These are phyloP conservation scores for Neoaliturus tenellus DNA, from an alignment of 2,888 invertebrate genomes.

Conservation along the genomic window DNA sequence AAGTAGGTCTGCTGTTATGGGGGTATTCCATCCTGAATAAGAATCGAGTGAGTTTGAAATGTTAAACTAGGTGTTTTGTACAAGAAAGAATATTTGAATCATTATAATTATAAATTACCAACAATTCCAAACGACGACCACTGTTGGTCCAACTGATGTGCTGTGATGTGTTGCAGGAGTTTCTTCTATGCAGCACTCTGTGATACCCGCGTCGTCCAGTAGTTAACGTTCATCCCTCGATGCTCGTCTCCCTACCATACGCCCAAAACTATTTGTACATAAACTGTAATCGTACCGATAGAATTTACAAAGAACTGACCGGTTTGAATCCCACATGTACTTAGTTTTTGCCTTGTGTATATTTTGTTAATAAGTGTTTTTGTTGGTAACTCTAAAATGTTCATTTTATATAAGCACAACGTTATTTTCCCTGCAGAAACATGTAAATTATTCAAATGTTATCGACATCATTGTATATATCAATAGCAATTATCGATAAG, in stretches of 20 bases:
- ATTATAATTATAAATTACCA: too few relatives aligned
- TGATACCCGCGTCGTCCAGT: constrained; percentile 58
- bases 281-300: not conserved
- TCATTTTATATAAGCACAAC: constrained; percentile 30
- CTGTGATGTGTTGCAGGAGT: constrained; percentile 52
- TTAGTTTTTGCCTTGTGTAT: constrained; percentile 18
- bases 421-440: constrained; percentile 8
- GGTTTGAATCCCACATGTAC: not conserved
- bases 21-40: too few relatives aligned
- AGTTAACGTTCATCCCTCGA: constrained; percentile 45
- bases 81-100: too few relatives aligned
- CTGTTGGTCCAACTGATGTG: too few relatives aligned
- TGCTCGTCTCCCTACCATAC: not conserved
- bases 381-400: not conserved
- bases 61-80: not conserved
- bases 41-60: not conserved
- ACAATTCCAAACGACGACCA: too few relatives aligned
- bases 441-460: constrained; percentile 10
- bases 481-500: not conserved
- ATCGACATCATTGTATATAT: constrained; percentile 11
- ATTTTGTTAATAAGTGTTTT: constrained; percentile 39
- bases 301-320: not conserved
- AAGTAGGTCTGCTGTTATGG: too few relatives aligned
- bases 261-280: constrained; percentile 1
- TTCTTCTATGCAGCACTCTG: constrained; percentile 48